Conservation (phyloP, 2,888 invertebrate species). For the Cephus pygmeus region DNA sequence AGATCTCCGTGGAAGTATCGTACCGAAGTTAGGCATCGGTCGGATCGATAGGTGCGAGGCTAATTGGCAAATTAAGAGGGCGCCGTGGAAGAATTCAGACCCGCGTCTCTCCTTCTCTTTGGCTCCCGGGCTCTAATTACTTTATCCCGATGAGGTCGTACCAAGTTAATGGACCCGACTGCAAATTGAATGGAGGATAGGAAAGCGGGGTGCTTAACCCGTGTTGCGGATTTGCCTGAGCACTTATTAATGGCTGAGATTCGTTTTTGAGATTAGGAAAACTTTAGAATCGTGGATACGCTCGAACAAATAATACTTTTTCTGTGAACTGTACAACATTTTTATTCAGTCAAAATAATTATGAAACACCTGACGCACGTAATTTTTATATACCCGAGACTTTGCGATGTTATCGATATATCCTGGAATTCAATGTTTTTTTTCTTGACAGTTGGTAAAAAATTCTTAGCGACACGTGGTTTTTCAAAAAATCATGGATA, state of each 20-base stretch:
- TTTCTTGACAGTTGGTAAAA: too few species aligned
- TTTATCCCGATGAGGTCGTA: constrained; percentile 41
- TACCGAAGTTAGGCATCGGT: constrained; percentile 27
- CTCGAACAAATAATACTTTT: too few species aligned
- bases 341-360: too few species aligned
- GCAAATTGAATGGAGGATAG: constrained; percentile 1
- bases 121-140: constrained; percentile 46
- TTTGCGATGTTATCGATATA: too few species aligned
- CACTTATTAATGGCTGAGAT: background rate
- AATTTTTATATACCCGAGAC: too few species aligned
- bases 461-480: too few species aligned
- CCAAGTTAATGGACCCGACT: background rate
- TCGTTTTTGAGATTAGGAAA: too few species aligned
- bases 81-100: constrained; percentile 38
- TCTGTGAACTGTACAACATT: too few species aligned
- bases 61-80: constrained; percentile 54
- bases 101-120: constrained; percentile 15
- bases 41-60: constrained; percentile 44
- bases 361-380: too few species aligned
- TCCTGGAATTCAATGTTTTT: too few species aligned
- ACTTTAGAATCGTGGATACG: fast-evolving
- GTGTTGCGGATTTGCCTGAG: background rate
- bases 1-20: too few species aligned
- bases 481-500: too few species aligned
- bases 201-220: background rate